A percentile compares a stretch with the other conserved stretches of the same genome.
Evolutionary conservation across 2,797 vertebrate genomes (phyloP).

Genomic region (Paratrypauchen microcephalus): DNA sequence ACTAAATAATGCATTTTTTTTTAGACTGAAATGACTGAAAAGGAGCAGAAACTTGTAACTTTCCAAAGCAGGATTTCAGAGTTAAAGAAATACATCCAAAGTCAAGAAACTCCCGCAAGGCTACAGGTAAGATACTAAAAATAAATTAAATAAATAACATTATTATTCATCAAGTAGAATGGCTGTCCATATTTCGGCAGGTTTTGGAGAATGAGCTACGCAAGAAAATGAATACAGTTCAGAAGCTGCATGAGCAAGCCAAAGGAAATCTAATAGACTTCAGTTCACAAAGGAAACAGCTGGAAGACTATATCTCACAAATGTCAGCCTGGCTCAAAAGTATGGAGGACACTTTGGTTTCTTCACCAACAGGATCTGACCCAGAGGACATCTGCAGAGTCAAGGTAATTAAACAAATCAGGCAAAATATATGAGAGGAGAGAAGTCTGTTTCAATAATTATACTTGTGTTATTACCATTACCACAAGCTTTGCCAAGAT

Average conservation of each 20-base stretch:
- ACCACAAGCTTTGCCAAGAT: too few relatives aligned
- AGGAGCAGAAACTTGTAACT: conserved; percentile 82
- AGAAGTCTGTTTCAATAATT: background rate
- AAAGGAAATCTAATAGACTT: conserved; percentile 87
- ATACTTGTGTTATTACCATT: too few relatives aligned
- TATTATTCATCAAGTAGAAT: background rate
- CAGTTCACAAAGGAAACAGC: conserved; percentile 81
- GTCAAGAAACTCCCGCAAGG: conserved; percentile 84
- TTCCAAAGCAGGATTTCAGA: conserved; percentile 85
- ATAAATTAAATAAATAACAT: background rate
- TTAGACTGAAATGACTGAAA: conserved; percentile 83
- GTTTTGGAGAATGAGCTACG: conserved; percentile 88
- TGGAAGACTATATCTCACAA: conserved; percentile 85
- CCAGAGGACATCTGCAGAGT: conserved; percentile 88
- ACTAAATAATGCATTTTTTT: conserved; percentile 15
- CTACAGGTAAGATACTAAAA: conserved; percentile 81
- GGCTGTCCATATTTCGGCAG: conserved; percentile 59
- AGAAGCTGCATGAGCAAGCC: conserved; percentile 85
- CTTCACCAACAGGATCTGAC: conserved; percentile 74
- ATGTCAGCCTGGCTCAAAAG: conserved; percentile 83
- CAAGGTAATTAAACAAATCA: conserved; percentile 75
- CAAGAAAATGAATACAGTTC: conserved; percentile 85
- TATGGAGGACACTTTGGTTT: conserved; percentile 83
- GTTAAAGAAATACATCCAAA: conserved; percentile 82
- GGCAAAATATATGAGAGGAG: background rate